These are phyloP conservation scores for Nyleta sp. DNA, from an alignment of 2,888 invertebrate genomes.

Conservation along the genomic window DNA sequence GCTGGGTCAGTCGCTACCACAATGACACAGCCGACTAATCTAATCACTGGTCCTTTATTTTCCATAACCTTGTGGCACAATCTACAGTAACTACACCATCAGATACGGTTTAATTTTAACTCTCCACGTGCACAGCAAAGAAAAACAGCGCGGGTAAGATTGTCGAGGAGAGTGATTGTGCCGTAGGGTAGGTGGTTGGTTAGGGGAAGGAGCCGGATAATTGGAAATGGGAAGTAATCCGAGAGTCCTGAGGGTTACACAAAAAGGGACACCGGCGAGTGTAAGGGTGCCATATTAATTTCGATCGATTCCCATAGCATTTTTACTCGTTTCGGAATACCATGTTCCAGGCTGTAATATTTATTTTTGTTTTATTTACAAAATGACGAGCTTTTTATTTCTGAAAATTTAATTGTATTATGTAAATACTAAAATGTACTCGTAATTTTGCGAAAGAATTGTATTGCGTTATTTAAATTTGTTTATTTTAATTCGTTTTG, in stretches of 20 bases:
- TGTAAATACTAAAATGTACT: no score
- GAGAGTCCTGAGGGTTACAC: constrained; percentile 13
- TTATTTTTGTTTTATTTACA: no score
- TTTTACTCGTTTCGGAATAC: no score
- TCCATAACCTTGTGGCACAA: constrained; percentile 11
- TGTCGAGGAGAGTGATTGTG: constrained; percentile 7
- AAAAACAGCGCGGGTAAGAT: constrained; percentile 22
- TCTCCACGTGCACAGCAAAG: constrained; percentile 7
- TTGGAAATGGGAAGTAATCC: constrained; percentile 29
- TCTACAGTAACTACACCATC: constrained; percentile 13
- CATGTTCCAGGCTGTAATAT: background rate
- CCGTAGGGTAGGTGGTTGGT: constrained; percentile 15
- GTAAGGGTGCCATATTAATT: constrained; percentile 24
- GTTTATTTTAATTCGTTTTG: no score
- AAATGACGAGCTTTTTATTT: no score
- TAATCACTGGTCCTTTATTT: constrained; percentile 25
- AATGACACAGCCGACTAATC: constrained; percentile 8
- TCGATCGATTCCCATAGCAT: no score
- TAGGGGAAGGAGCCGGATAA: constrained; percentile 16
- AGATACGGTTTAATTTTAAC: constrained; percentile 34
- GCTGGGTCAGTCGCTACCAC: constrained; percentile 9
- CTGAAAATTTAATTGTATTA: no score
- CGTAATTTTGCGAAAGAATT: no score
- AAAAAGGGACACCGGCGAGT: constrained; percentile 2
- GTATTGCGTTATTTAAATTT: no score